A percentile compares a stretch with the other conserved stretches of the same genome.
Conservation (phyloP, 1,140 invertebrate genomes). For the Zaprionus gabonicus region DNA sequence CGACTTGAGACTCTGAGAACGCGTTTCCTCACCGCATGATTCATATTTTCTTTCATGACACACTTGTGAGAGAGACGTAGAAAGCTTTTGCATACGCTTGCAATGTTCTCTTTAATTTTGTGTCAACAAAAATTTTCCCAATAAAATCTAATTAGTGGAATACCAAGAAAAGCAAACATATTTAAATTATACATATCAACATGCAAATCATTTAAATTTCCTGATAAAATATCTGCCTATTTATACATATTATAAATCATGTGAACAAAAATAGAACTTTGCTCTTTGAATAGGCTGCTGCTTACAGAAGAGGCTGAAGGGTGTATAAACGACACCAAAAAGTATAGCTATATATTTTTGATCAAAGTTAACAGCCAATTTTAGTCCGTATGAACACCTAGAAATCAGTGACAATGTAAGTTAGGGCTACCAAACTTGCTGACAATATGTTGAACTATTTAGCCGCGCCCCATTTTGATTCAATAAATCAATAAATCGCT, state of each 20-base stretch:
- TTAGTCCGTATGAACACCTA: too few species aligned
- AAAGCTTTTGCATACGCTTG: background rate
- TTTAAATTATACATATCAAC: background rate
- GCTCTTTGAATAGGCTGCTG: too few species aligned
- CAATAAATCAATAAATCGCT: too few species aligned
- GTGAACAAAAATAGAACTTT: background rate
- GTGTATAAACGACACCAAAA: too few species aligned
- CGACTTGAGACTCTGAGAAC: background rate
- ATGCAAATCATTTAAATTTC: conserved; percentile 12
- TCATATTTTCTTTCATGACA: background rate
- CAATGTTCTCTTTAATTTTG: background rate
- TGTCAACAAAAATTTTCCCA: background rate
- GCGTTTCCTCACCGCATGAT: conserved; percentile 20
- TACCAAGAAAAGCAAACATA: background rate
- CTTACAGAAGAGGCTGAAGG: too few species aligned
- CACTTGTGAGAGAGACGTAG: background rate
- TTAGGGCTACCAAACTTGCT: too few species aligned
- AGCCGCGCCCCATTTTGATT: too few species aligned
- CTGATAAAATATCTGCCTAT: background rate
- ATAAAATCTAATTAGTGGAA: background rate
- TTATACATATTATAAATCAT: background rate
- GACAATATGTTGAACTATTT: too few species aligned
- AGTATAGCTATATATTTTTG: too few species aligned
- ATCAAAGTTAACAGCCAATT: too few species aligned
- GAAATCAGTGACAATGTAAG: too few species aligned